These are phyloP conservation scores for Caradrina kadenii DNA, from an alignment of 2,888 invertebrate species.

Conservation along the genomic window DNA sequence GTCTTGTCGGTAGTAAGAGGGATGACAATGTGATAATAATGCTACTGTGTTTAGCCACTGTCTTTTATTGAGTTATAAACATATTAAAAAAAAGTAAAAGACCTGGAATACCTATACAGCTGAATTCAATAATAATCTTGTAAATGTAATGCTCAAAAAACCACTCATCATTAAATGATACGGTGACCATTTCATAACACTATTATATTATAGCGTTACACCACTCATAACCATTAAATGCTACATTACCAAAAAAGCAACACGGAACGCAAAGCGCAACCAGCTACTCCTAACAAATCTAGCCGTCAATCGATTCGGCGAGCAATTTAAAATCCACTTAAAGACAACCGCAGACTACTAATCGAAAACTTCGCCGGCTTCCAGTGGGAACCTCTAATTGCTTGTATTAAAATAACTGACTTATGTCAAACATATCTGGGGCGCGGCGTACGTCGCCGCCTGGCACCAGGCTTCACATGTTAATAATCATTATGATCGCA, in stretches of 20 bases:
- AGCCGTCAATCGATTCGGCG: conserved; percentile 79
- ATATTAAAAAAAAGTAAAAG: no score
- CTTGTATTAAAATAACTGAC: conserved; percentile 90
- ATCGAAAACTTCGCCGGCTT: conserved; percentile 88
- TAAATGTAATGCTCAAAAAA: no score
- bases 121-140: no score
- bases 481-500: conserved; percentile 90
- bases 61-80: neutral
- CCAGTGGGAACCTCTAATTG: conserved; percentile 86
- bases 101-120: no score
- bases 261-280: conserved; percentile 61
- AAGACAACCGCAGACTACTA: conserved; percentile 86
- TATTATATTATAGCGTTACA: conserved; percentile 32
- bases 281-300: conserved; percentile 59
- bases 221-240: conserved; percentile 40
- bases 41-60: neutral
- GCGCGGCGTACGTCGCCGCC: conserved; percentile 82
- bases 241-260: conserved; percentile 60
- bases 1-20: neutral
- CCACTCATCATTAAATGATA: neutral
- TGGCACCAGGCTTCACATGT: conserved; percentile 88
- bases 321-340: conserved; percentile 90
- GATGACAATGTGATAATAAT: neutral
- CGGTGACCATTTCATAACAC: conserved; percentile 9
- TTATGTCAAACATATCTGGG: conserved; percentile 90